These are phyloP conservation scores for Myrmecobius fasciatus DNA, from an alignment of 2,113 vertebrate species.

Conservation along the genomic window DNA sequence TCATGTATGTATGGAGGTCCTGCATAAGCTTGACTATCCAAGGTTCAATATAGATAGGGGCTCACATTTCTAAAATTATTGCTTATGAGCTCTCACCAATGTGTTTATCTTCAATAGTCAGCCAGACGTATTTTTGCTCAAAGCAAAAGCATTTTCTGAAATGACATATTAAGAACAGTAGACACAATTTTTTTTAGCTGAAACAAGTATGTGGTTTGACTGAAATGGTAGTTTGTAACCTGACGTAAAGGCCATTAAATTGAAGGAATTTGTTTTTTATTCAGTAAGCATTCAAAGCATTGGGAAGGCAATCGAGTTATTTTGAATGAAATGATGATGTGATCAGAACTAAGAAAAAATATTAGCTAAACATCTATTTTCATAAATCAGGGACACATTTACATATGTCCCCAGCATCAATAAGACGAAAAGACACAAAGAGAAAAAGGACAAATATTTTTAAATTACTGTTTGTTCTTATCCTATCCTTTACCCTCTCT, in stretches of 20 bases:
- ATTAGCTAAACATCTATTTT: background rate
- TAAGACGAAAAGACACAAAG: background rate
- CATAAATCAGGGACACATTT: background rate
- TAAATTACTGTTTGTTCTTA: background rate
- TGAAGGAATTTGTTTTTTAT: background rate
- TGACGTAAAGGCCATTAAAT: background rate
- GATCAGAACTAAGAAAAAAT: background rate
- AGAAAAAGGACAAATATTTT: background rate
- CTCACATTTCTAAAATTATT: background rate
- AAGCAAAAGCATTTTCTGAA: background rate
- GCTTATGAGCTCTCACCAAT: background rate
- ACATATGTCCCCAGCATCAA: background rate
- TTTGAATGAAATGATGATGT: background rate
- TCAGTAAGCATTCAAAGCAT: background rate
- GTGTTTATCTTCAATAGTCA: background rate
- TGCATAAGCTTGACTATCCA: background rate
- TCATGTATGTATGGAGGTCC: background rate
- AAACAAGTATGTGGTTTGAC: background rate
- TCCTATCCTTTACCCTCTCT: background rate
- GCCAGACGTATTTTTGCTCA: background rate
- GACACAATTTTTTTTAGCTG: background rate
- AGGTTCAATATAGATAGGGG: background rate
- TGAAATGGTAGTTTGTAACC: background rate
- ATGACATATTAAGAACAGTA: background rate
- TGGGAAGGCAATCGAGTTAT: background rate